Conservation (phyloP, 2,113 vertebrate species). For the Isichthys henryi region DNA sequence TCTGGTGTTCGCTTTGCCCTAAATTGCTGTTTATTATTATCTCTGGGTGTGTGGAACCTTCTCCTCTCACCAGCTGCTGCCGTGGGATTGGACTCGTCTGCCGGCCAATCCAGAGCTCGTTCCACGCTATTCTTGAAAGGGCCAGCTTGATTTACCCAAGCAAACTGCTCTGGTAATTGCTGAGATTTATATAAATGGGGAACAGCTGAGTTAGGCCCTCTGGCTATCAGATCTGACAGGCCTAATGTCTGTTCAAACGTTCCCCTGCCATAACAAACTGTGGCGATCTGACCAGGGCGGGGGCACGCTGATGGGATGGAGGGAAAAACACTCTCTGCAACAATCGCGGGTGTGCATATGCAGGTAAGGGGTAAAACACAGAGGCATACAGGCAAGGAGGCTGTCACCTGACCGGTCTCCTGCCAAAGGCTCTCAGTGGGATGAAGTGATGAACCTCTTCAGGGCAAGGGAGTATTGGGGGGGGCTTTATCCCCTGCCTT, state of each 20-base stretch:
- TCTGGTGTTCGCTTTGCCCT: constrained; percentile 51
- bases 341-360: not conserved
- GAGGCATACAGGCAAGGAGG: not conserved
- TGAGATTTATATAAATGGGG: constrained; percentile 65
- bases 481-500: not conserved
- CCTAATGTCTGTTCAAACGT: constrained; percentile 58
- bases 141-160: constrained; percentile 56
- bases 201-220: constrained; percentile 58
- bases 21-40: constrained; percentile 62
- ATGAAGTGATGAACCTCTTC: not conserved
- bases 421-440: not conserved
- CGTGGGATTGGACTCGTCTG: constrained; percentile 48
- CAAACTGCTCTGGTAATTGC: constrained; percentile 64
- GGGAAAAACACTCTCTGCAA: not conserved
- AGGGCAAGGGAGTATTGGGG: not conserved
- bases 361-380: not conserved
- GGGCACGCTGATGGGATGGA: constrained; percentile 26
- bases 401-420: not conserved
- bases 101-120: constrained; percentile 55
- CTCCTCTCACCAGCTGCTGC: constrained; percentile 45
- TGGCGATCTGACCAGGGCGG: constrained; percentile 47
- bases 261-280: constrained; percentile 43
- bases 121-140: constrained; percentile 55
- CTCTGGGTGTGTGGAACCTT: constrained; percentile 42
- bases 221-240: constrained; percentile 63